Evolutionary conservation across 2,797 vertebrate genomes (phyloP), one percentile per base, ranked within the genome.

Genomic region (Crocidura indochinensis): DNA sequence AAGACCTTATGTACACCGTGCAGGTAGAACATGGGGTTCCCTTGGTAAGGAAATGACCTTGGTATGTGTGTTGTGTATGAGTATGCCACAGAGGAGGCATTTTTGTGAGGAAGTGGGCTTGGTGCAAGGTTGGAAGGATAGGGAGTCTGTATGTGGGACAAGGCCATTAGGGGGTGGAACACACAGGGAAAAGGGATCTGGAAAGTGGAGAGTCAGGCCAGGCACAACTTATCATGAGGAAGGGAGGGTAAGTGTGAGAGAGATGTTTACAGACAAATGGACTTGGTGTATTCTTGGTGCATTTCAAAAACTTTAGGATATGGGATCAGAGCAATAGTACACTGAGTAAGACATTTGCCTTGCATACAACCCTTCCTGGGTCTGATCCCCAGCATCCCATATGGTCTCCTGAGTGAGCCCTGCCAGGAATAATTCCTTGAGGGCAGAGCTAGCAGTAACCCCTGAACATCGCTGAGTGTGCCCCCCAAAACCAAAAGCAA

Each of bases 61-160:
- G 65, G 12, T 5, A 0, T 65, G 11, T 71, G 6, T 89, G 47
- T 26, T 20, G 22, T 22, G 4, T 64, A 17, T 27, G 22, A 8
- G 9, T 2, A 1, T 31, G 79, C 71, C n/a, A 12, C 69, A 46
- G 51, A 91, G 81, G 72, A 85, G 51, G 19, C 26, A 10, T 75
- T 81, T 38, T 88, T 14, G 2, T 10, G 46, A 65, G 82, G 75
- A 94, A 80, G 29, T 24, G 84, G 68, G 17, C 56, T 84, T 93
- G 51, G 51, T n/a, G 17, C 0, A 12, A 67, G 47, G 47, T 74
- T 10, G 71, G 77, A 80, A 85, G 51, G 88, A 51, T 67, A 64
- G 64, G 51, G 51, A 17, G 44, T 26, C n/a, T 14, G 44, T 3
- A 8, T 2, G 71, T 2, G 22, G 19, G 56, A 60, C 22, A 27